Conservation (phyloP, 2,113 vertebrate species). For the Cheirogaleus medius region DNA sequence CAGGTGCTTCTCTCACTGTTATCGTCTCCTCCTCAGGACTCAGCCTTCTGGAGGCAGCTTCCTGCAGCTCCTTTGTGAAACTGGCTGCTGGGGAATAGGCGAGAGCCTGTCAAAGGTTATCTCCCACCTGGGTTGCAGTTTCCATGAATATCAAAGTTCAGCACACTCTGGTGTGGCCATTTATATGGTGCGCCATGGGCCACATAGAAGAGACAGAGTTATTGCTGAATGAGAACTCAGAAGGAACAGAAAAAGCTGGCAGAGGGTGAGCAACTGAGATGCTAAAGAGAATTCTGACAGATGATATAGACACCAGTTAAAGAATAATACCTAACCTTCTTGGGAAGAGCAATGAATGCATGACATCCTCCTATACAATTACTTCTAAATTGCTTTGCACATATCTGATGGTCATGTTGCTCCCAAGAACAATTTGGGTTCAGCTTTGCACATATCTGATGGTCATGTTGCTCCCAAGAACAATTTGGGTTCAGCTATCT, state of each 20-base stretch:
- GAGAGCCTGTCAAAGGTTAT: slow-evolving; percentile 65
- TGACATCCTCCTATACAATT: too few relatives aligned
- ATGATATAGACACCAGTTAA: neutral
- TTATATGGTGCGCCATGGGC: neutral
- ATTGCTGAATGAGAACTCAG: neutral
- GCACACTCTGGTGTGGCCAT: neutral
- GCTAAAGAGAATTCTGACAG: neutral
- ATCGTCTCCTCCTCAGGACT: slow-evolving; percentile 47
- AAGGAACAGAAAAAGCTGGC: neutral
- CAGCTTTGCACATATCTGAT: neutral
- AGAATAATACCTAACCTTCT: neutral
- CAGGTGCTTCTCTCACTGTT: slow-evolving; percentile 85
- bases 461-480: neutral
- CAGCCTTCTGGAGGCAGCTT: slow-evolving; percentile 63
- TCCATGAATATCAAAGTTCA: neutral
- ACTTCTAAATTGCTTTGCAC: neutral
- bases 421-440: neutral
- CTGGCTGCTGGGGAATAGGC: neutral
- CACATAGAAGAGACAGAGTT: neutral
- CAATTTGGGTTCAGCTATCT: neutral
- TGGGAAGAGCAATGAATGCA: neutral
- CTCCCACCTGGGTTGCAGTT: neutral
- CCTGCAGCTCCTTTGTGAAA: slow-evolving; percentile 73
- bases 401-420: too few relatives aligned
- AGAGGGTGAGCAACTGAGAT: neutral